phyloP scores from a whole-genome alignment of 2,888 invertebrate genomes.

The Serrognathus titanus region DNA sequence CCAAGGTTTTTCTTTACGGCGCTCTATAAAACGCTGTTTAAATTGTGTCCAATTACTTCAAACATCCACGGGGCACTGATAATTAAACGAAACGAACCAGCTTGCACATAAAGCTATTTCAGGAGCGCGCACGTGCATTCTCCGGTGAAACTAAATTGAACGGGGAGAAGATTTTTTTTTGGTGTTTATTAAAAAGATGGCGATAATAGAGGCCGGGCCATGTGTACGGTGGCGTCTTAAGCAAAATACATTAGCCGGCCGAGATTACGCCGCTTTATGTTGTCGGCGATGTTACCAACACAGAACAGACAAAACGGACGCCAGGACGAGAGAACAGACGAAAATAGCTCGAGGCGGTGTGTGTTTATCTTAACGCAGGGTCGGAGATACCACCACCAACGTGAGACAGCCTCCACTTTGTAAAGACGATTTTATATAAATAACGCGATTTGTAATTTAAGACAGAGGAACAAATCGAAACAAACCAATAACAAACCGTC shows the following conservation, averaged over 20 bases:
- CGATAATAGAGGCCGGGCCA: not conserved
- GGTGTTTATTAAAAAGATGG: too few species aligned
- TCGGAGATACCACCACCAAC: not conserved
- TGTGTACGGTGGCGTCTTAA: slow-evolving; percentile 1
- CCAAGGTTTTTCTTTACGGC: not conserved
- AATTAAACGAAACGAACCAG: too few species aligned
- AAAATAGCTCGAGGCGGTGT: slow-evolving; percentile 15
- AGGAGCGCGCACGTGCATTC: too few species aligned
- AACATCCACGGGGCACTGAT: not conserved
- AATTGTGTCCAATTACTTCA: not conserved
- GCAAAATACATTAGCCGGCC: slow-evolving; percentile 9
- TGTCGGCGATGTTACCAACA: slow-evolving; percentile 22
- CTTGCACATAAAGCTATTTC: too few species aligned
- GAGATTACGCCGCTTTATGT: slow-evolving; percentile 20
- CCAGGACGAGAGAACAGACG: slow-evolving; percentile 17
- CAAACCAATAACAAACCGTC: too few species aligned
- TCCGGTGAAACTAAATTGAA: too few species aligned
- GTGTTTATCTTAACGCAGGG: slow-evolving; percentile 3
- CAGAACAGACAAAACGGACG: slow-evolving; percentile 17
- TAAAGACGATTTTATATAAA: not conserved
- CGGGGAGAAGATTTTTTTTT: too few species aligned
- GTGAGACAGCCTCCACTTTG: slow-evolving; percentile 1
- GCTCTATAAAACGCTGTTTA: not conserved
- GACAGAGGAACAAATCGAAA: too few species aligned
- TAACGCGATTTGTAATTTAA: too few species aligned